Evolutionary conservation across 2,888 invertebrate species (phyloP), one percentile per base, ranked within the genome.

Genomic region (Drosophila austrosaltans): DNA sequence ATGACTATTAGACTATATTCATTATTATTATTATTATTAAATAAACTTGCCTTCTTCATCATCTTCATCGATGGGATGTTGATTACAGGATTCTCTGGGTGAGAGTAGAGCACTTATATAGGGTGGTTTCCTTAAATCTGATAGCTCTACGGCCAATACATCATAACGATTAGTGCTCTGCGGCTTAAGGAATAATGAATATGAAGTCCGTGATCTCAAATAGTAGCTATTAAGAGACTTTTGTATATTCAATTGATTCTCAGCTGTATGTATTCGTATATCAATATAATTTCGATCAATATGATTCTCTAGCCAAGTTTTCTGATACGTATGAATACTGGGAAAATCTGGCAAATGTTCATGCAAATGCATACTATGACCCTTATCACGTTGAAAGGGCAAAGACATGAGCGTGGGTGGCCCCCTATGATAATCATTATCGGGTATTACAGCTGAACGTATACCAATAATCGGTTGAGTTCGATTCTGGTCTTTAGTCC

Each of bases 301-400:
- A 0, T 3, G 2, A n/a, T 48, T 7, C 20, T 59, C 8, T 10
- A 79, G 20, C 3, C 8, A 0, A n/a, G 72, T 75, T 16, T 56
- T 25, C 60, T 10, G 72, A 32, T 63, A 81, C 53, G 78, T 76
- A 30, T 82, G 82, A 2, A 44, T 4, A 3, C 60, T 61, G 5
- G 82, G 82, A 40, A 69, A 81, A 0, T 74, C 65, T 1, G 76
- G 74, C 10, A 84, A 32, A 44, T 67, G 61, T 1, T 72, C 71
- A 32, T 84, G 84, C 28, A 84, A 69, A 28, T 82, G 61, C 0
- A 58, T 40, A 0, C 48, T 54, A 6, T 39, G 22, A 7, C 53
- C 54, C 5, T 32, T n/a, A 28, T 66, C 72, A 3, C 40, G 28
- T 8, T 3, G 2, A 7, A 8, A 8, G 2, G 12, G 3, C 30